These are phyloP conservation scores for Perccottus glenii DNA, from an alignment of 2,113 vertebrate species.

Conservation along the genomic window DNA sequence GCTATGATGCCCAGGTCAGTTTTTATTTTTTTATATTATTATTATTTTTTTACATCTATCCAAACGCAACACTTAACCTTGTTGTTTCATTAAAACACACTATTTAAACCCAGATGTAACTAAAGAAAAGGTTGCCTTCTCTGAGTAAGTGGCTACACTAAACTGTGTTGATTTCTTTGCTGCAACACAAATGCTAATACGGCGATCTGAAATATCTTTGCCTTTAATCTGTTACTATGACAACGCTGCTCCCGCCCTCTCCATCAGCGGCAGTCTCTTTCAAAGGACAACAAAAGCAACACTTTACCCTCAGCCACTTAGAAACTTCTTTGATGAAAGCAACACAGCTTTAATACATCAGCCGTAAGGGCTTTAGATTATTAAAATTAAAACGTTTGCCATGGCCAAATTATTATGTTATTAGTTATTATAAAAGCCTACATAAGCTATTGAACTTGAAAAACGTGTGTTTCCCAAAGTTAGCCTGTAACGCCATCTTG, in stretches of 20 bases:
- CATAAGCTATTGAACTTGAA: neutral
- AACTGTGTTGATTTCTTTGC: neutral
- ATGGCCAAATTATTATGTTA: slow-evolving; percentile 10
- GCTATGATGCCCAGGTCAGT: neutral
- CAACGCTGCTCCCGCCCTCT: slow-evolving; percentile 23
- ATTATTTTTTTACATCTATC: neutral
- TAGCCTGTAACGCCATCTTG: slow-evolving; percentile 3
- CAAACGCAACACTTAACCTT: neutral
- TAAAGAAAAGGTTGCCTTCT: neutral
- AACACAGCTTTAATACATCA: no score
- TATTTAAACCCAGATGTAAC: no score
- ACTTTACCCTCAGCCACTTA: neutral
- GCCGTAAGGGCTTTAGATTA: no score
- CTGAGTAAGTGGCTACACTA: neutral
- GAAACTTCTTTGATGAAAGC: neutral
- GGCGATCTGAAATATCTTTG: slow-evolving; percentile 38
- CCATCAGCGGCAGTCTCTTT: slow-evolving; percentile 11
- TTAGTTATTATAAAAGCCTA: neutral
- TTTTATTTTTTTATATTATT: no score
- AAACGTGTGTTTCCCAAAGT: neutral
- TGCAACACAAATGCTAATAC: slow-evolving; percentile 10
- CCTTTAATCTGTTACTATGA: slow-evolving; percentile 70
- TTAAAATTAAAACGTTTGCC: neutral
- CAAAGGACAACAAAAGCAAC: slow-evolving; percentile 14
- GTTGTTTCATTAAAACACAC: neutral